Evolutionary conservation across 2,888 invertebrate species (phyloP).

Genomic region (Anthrax anthrax): DNA sequence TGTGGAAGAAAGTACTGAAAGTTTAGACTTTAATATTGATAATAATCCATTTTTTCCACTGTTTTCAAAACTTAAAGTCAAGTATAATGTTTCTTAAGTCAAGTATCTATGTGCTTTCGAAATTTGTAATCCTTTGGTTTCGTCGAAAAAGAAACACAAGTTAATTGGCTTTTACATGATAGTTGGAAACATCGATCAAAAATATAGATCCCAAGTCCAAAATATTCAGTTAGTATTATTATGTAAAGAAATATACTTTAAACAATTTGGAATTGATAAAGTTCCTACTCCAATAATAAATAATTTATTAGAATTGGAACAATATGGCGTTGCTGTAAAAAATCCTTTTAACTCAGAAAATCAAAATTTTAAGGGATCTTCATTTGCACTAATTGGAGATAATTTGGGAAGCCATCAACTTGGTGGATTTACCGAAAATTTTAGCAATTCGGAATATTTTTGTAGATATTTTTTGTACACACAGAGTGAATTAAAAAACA

Average conservation of each 20-base stretch:
- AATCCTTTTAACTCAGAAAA: constrained; percentile 1
- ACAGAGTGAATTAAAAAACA: too few species aligned
- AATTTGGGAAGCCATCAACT: constrained; percentile 19
- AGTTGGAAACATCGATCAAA: constrained; percentile 17
- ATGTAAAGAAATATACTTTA: constrained; percentile 16
- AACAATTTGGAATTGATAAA: constrained; percentile 15
- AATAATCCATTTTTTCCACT: too few species aligned
- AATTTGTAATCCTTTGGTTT: constrained; percentile 20
- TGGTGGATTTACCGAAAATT: constrained; percentile 19
- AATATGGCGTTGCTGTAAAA: constrained; percentile 12
- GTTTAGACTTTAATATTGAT: too few species aligned
- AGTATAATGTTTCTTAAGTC: too few species aligned
- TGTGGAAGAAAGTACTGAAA: too few species aligned
- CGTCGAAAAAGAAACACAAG: constrained; percentile 19
- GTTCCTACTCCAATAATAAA: constrained; percentile 14
- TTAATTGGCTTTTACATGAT: constrained; percentile 19
- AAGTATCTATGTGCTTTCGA: too few species aligned
- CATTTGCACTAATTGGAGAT: constrained; percentile 16
- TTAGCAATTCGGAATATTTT: constrained; percentile 14
- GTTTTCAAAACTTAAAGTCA: too few species aligned
- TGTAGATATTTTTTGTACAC: constrained; percentile 16
- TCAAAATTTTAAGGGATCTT: constrained; percentile 12
- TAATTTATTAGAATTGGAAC: constrained; percentile 16
- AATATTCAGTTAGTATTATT: constrained; percentile 19
- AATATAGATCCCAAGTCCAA: constrained; percentile 15